These are phyloP conservation scores for Lochmaea capreae DNA, from an alignment of 2,888 invertebrate genomes.

Conservation along the genomic window DNA sequence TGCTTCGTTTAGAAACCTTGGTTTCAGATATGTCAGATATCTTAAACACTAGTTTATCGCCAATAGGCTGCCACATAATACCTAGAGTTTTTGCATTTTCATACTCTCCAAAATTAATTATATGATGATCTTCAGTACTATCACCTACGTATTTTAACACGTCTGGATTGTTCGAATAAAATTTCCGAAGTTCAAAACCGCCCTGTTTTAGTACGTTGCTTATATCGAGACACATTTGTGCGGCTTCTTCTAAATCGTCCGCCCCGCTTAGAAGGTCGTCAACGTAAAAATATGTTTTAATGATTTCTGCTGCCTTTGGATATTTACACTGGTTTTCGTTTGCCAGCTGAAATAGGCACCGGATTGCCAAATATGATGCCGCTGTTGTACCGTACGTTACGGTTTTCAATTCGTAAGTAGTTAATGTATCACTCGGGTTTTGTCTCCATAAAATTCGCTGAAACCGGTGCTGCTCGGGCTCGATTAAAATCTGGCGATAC, in stretches of 20 bases:
- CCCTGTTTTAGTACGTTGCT: constrained; percentile 14
- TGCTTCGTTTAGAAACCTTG: too few species aligned
- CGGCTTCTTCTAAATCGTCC: constrained; percentile 18
- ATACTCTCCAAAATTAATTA: too few species aligned
- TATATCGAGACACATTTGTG: constrained; percentile 2
- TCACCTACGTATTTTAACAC: constrained; percentile 4
- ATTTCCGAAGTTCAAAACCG: constrained; percentile 22
- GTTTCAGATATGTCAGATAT: too few species aligned
- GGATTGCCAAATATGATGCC: constrained; percentile 23
- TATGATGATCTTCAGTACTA: too few species aligned
- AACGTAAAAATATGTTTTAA: constrained; percentile 34
- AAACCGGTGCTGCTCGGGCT: constrained; percentile 20
- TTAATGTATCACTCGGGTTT: constrained; percentile 1
- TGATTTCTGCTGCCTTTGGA: constrained; percentile 27
- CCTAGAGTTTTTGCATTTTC: too few species aligned
- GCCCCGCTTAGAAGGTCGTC: constrained; percentile 33
- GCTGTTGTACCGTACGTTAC: constrained; percentile 35
- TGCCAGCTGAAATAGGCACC: constrained; percentile 36
- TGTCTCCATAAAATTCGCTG: constrained; percentile 32
- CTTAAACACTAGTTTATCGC: too few species aligned
- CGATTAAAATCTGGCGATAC: constrained; percentile 50
- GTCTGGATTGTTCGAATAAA: constrained; percentile 15
- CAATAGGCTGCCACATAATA: too few species aligned
- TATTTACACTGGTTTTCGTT: constrained; percentile 11
- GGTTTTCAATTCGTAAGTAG: constrained; percentile 34